Conservation (phyloP, 2,797 vertebrate genomes). For the Scleropages formosus region DNA sequence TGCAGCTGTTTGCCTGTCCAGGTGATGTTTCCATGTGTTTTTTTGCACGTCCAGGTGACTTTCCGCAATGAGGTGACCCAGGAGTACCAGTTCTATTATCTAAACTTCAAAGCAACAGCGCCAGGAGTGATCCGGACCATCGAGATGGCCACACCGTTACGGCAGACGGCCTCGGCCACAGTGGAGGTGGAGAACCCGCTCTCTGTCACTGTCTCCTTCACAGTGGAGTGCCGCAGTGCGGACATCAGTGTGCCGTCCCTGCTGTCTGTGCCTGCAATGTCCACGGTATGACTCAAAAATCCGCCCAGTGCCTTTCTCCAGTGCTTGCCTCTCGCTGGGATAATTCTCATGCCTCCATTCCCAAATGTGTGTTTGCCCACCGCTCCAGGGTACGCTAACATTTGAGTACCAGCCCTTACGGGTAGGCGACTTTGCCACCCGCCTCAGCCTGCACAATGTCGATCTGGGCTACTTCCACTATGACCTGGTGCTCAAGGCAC, state of each 20-base stretch:
- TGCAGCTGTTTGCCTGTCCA: conserved; percentile 41
- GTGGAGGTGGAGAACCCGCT: conserved; percentile 81
- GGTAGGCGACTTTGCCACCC: conserved; percentile 61
- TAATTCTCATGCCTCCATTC: background rate
- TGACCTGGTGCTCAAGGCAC: conserved; percentile 72
- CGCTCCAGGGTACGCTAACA: conserved; percentile 64
- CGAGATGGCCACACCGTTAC: conserved; percentile 65
- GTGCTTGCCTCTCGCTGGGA: background rate
- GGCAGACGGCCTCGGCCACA: conserved; percentile 59
- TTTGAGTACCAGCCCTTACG: conserved; percentile 81
- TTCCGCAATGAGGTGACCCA: conserved; percentile 76
- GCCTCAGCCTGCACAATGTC: conserved; percentile 66
- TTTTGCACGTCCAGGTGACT: conserved; percentile 69
- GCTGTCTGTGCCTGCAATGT: conserved; percentile 69
- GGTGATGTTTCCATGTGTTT: too few species aligned
- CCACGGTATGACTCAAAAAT: conserved; percentile 63
- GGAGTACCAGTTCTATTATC: conserved; percentile 79
- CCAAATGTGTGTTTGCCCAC: background rate
- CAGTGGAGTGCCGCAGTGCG: conserved; percentile 65
- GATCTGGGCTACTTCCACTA: conserved; percentile 79
- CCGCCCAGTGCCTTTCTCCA: background rate
- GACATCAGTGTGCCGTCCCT: conserved; percentile 72
- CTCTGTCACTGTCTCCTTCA: conserved; percentile 56
- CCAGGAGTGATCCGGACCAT: conserved; percentile 66
- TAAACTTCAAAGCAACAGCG: conserved; percentile 70